Evolutionary conservation across 2,888 invertebrate species (phyloP).

Genomic region (Uloborus plumipes): DNA sequence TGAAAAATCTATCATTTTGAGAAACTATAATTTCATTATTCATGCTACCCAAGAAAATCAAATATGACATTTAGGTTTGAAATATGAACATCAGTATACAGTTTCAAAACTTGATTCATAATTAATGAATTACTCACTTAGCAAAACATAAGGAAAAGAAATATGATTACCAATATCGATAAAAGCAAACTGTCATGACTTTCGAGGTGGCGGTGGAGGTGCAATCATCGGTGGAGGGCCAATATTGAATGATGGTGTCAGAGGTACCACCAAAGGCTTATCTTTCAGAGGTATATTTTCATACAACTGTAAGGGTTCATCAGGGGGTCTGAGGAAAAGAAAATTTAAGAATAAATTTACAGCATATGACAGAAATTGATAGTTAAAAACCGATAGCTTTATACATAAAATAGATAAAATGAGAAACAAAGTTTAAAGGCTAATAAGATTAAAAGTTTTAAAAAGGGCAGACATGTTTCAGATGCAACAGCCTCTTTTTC

Average conservation of each 20-base stretch:
- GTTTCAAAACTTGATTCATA: constrained; percentile 72
- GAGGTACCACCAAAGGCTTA: constrained; percentile 45
- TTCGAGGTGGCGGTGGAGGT: constrained; percentile 61
- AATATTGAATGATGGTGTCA: constrained; percentile 48
- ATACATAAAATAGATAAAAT: too few species aligned
- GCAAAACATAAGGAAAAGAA: not conserved
- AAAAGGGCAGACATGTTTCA: too few species aligned
- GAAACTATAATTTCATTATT: too few species aligned
- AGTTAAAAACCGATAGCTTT: not conserved
- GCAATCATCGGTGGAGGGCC: constrained; percentile 61
- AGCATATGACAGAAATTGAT: not conserved
- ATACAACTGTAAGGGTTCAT: constrained; percentile 59
- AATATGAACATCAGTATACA: too few species aligned
- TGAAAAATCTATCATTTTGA: too few species aligned
- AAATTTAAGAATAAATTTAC: not conserved
- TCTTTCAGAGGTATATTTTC: constrained; percentile 65
- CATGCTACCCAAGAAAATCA: too few species aligned
- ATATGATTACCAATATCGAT: not conserved
- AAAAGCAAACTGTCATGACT: constrained; percentile 50
- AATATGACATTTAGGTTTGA: too few species aligned
- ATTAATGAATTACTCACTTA: constrained; percentile 33
- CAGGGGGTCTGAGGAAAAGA: constrained; percentile 50
- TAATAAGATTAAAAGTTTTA: too few species aligned
- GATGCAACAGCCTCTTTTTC: too few species aligned
- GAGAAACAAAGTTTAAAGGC: too few species aligned